phyloP scores from a whole-genome alignment of 2,888 invertebrate genomes.

The Lordiphosa andalusiaca region DNA sequence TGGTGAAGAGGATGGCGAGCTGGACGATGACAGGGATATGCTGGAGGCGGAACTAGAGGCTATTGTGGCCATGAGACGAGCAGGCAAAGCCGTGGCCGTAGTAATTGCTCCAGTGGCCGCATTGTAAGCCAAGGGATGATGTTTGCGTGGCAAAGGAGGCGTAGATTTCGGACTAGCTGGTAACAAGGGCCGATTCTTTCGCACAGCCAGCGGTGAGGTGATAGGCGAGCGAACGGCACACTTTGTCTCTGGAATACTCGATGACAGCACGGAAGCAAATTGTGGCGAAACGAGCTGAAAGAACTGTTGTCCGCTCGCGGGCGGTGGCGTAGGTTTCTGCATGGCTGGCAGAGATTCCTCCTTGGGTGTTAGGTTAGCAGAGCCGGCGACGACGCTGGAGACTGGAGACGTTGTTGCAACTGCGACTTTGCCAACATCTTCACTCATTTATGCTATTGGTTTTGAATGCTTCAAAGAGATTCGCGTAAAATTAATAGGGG shows the following conservation, averaged over 20 bases:
- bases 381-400: conserved; percentile 11
- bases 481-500: conserved; percentile 6
- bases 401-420: conserved; percentile 36
- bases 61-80: conserved; percentile 64
- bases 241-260: conserved; percentile 68
- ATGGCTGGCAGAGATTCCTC: conserved; percentile 46
- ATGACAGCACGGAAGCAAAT: conserved; percentile 67
- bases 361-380: conserved; percentile 20
- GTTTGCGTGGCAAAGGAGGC: conserved; percentile 71
- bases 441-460: conserved; percentile 71
- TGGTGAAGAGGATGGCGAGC: conserved; percentile 78
- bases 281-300: conserved; percentile 75
- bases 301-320: conserved; percentile 59
- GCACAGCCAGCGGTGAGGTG: conserved; percentile 68
- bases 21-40: conserved; percentile 78
- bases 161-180: conserved; percentile 75
- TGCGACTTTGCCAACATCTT: conserved; percentile 71
- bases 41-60: conserved; percentile 77
- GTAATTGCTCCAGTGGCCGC: conserved; percentile 64
- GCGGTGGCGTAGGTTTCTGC: conserved; percentile 56
- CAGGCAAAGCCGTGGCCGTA: conserved; percentile 65
- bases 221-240: conserved; percentile 71
- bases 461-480: not conserved
- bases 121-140: conserved; percentile 71
- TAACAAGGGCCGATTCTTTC: conserved; percentile 66